Conservation (phyloP, 1,140 invertebrate species). For the Aradophagus sp. region DNA sequence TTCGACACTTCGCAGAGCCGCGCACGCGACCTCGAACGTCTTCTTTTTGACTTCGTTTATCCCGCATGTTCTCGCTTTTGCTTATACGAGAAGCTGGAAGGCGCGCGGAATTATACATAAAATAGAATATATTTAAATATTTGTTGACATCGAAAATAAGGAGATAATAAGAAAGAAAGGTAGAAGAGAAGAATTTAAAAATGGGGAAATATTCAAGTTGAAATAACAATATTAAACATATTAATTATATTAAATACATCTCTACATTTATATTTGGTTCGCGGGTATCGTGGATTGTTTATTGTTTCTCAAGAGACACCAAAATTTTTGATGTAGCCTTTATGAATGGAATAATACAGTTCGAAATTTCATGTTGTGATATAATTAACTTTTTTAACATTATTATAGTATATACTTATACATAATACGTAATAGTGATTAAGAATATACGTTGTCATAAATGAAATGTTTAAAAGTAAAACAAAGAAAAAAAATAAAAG, state of each 20-base stretch:
- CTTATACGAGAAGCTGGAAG: conserved; percentile 6
- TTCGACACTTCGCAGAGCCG: conserved; percentile 11
- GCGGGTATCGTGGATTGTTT: conserved; percentile 24
- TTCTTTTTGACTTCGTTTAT: conserved; percentile 40
- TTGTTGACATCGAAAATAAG: conserved; percentile 51
- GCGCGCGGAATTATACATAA: conserved; percentile 21
- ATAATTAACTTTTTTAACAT: conserved; percentile 49
- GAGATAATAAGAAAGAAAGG: too few relatives aligned
- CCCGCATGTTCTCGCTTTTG: conserved; percentile 21
- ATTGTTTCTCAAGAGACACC: conserved; percentile 27
- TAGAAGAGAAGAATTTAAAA: too few relatives aligned
- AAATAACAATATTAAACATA: conserved; percentile 12
- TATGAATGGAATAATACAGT: conserved; percentile 32
- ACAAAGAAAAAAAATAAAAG: too few relatives aligned
- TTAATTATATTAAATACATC: conserved; percentile 28
- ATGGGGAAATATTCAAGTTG: too few relatives aligned
- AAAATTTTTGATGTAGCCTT: conserved; percentile 36
- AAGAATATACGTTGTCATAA: conserved; percentile 20
- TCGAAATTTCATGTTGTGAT: conserved; percentile 51
- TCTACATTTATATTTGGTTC: conserved; percentile 33
- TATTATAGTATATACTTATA: conserved; percentile 22
- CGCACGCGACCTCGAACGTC: conserved; percentile 3
- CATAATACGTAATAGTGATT: conserved; percentile 41
- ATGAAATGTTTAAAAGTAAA: conserved; percentile 23
- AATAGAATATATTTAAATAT: conserved; percentile 22